phyloP scores from a whole-genome alignment of 2,113 vertebrate species.

The Solea senegalensis region DNA sequence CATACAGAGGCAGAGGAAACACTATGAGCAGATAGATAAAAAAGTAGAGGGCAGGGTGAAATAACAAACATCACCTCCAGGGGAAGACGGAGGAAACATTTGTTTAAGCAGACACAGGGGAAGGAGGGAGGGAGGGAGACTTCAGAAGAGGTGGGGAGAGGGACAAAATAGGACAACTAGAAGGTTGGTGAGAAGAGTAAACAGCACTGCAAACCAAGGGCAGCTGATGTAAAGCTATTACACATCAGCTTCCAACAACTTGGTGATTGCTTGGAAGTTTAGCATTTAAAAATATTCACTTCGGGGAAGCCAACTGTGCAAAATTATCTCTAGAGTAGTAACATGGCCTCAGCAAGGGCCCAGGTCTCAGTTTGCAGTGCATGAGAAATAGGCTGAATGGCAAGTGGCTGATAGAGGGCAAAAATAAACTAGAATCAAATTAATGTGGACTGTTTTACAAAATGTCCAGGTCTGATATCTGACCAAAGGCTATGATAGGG shows the following conservation, averaged over 20 bases:
- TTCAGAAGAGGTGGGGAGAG: constrained; percentile 61
- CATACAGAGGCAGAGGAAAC: constrained; percentile 41
- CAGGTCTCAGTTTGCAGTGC: constrained; percentile 74
- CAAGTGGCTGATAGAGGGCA: constrained; percentile 54
- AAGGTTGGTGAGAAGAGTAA: constrained; percentile 59
- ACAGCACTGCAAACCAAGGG: constrained; percentile 74
- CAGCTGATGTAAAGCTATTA: constrained; percentile 35
- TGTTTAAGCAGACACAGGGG: constrained; percentile 70
- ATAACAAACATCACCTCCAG: constrained; percentile 74
- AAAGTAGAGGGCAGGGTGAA: constrained; percentile 60
- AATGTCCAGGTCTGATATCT: constrained; percentile 73
- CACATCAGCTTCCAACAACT: constrained; percentile 36
- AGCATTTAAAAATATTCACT: constrained; percentile 37
- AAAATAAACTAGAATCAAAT: constrained; percentile 59
- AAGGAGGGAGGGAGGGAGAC: constrained; percentile 29
- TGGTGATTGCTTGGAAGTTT: constrained; percentile 41
- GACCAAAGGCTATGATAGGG: constrained; percentile 67
- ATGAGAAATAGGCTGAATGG: constrained; percentile 53
- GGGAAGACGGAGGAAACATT: constrained; percentile 72
- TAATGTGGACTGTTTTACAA: constrained; percentile 55
- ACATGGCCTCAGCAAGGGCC: constrained; percentile 5
- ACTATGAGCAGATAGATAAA: constrained; percentile 64
- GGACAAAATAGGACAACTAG: constrained; percentile 63
- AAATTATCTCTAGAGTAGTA: neutral
- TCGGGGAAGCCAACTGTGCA: constrained; percentile 27